A percentile compares a stretch with the other conserved stretches of the same genome.
phyloP scores from a whole-genome alignment of 2,888 invertebrate genomes.

The Bhutanitis thaidina region DNA sequence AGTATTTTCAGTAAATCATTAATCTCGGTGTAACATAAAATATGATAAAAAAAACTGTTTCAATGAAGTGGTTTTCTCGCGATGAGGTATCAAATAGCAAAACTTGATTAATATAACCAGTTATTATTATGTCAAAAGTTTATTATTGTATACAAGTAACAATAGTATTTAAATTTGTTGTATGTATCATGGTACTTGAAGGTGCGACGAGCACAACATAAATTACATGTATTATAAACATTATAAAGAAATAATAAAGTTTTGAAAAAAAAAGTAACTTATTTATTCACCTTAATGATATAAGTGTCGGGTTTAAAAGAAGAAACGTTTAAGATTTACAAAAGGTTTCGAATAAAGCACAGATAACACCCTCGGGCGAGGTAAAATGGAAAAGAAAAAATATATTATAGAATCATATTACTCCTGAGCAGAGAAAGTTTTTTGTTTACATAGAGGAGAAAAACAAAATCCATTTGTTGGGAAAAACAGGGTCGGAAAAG shows the following conservation, averaged over 20 bases:
- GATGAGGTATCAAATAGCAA: constrained; percentile 54
- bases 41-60: constrained; percentile 31
- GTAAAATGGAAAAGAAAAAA: constrained; percentile 25
- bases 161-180: constrained; percentile 74
- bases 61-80: constrained; percentile 48
- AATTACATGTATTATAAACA: constrained; percentile 76
- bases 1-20: constrained; percentile 34
- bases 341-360: constrained; percentile 12
- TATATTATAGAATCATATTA: constrained; percentile 58
- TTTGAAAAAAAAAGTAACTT: constrained; percentile 58
- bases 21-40: constrained; percentile 43
- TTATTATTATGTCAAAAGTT: constrained; percentile 76
- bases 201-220: constrained; percentile 57
- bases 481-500: constrained; percentile 35
- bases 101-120: constrained; percentile 71
- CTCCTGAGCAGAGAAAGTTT: constrained; percentile 45
- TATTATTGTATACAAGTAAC: constrained; percentile 77
- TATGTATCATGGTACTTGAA: constrained; percentile 66
- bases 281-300: constrained; percentile 31
- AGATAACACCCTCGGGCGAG: constrained; percentile 16
- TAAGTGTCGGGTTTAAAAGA: background rate
- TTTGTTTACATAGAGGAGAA: constrained; percentile 57
- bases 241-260: constrained; percentile 78
- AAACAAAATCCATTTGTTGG: constrained; percentile 46
- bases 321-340: constrained; percentile 9